Conservation (phyloP, 2,888 invertebrate species). For the Drosophila quinaria region DNA sequence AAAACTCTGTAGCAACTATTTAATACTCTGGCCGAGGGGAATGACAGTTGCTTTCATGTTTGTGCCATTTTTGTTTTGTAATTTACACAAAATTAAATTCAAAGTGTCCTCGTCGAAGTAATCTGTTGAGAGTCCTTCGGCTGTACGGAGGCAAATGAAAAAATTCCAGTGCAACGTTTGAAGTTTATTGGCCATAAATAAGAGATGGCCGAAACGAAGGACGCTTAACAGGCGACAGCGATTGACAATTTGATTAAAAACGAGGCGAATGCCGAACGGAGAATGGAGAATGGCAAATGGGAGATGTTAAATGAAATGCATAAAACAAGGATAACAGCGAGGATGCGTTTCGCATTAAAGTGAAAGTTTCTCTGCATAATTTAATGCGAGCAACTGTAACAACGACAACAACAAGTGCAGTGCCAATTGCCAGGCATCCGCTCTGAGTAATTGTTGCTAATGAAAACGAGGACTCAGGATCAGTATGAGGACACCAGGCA, state of each 20-base stretch:
- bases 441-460: conserved; percentile 81
- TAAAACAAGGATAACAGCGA: conserved; percentile 46
- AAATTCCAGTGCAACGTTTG: conserved; percentile 80
- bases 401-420: conserved; percentile 27
- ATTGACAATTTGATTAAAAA: conserved; percentile 83
- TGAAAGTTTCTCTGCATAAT: conserved; percentile 64
- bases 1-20: conserved; percentile 24
- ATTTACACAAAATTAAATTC: conserved; percentile 81
- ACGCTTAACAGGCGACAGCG: conserved; percentile 62
- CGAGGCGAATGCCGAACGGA: conserved; percentile 30
- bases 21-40: background rate
- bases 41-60: background rate
- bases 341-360: conserved; percentile 63
- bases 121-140: conserved; percentile 23
- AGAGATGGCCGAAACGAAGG: conserved; percentile 51
- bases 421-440: conserved; percentile 70
- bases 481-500: background rate
- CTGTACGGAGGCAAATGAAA: conserved; percentile 64
- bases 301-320: conserved; percentile 49
- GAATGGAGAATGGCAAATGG: too few species aligned
- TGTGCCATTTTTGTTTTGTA: conserved; percentile 61
- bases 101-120: conserved; percentile 61
- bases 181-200: conserved; percentile 82
- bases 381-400: conserved; percentile 44
- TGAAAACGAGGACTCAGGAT: conserved; percentile 51